Conservation (phyloP, 2,113 vertebrate genomes). For the Stegastes partitus region DNA sequence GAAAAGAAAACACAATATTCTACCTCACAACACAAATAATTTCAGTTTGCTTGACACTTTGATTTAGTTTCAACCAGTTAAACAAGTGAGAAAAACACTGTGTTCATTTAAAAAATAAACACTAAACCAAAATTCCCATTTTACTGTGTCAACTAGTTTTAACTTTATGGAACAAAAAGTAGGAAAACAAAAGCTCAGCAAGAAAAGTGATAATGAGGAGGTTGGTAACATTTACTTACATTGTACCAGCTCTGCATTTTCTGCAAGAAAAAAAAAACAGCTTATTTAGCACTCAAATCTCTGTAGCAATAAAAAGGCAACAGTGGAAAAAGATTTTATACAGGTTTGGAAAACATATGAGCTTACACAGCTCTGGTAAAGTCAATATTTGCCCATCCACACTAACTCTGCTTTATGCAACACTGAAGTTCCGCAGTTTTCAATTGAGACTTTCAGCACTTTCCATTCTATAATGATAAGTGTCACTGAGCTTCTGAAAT, state of each 20-base stretch:
- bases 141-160: slow-evolving; percentile 14
- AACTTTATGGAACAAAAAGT: not conserved
- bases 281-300: not conserved
- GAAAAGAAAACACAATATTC: slow-evolving; percentile 14
- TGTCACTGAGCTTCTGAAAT: not conserved
- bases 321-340: not conserved
- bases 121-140: not conserved
- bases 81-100: not conserved
- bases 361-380: too few species aligned
- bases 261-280: slow-evolving; percentile 83
- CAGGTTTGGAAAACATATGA: too few species aligned
- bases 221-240: slow-evolving; percentile 84
- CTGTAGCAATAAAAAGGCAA: not conserved
- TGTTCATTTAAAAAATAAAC: too few species aligned
- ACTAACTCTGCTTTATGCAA: too few species aligned
- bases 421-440: too few species aligned
- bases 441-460: slow-evolving; percentile 3
- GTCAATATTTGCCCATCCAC: too few species aligned
- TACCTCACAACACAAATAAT: not conserved
- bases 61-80: too few species aligned
- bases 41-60: too few species aligned
- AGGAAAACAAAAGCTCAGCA: too few species aligned
- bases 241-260: slow-evolving; percentile 98
- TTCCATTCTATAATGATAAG: slow-evolving; percentile 26
- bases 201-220: not conserved